Evolutionary conservation across 2,113 vertebrate genomes (phyloP), one percentile per base, ranked within the genome.

Genomic region (Chrysemys picta): DNA sequence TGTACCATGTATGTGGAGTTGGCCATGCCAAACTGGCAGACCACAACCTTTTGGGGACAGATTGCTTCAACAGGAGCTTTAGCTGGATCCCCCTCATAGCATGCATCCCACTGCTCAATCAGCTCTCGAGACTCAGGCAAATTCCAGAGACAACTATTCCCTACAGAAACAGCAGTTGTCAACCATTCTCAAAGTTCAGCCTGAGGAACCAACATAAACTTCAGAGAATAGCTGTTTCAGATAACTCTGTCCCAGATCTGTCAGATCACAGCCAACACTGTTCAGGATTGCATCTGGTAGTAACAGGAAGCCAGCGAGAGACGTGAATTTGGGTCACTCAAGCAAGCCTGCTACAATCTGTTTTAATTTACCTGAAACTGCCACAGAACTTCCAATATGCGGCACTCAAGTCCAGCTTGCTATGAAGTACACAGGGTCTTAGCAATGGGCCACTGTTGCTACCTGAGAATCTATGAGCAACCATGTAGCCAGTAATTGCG

Each of bases 381-480:
- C 29, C 6, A 53, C 22, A 2, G 69, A 10, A 16, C 21, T 87
- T n/a, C n/a, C 69, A 8, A 8, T 93, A 47, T 88, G 17, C 24
- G 4, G 24, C 22, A 54, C 10, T 25, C 56, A 29, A 59, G 25
- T 29, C 25, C 11, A 59, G 57, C 3, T 59, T 59, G 57, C 27
- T 59, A 21, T 13, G 16, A 2, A 52, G 24, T 87, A 85, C 47
- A 52, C 6, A 25, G 3, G 29, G 49, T 84, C n/a, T 2, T 3
- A 38, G 3, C 21, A 76, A 19, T 0, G 3, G 1, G 5, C 3
- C 88, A 8, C 76, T 7, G 13, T 2, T 89, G 12, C 3, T 49
- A 10, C 0, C 1, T 38, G 31, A 80, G 6, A 88, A 87, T 54
- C 14, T 52, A 19, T 47, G 42, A 59, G 59, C 57, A 94, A 90